Percentiles rank a stretch among this genome's conserved stretches.
phyloP scores from a whole-genome alignment of 2,797 vertebrate genomes.

The Crypturellus tataupa region DNA sequence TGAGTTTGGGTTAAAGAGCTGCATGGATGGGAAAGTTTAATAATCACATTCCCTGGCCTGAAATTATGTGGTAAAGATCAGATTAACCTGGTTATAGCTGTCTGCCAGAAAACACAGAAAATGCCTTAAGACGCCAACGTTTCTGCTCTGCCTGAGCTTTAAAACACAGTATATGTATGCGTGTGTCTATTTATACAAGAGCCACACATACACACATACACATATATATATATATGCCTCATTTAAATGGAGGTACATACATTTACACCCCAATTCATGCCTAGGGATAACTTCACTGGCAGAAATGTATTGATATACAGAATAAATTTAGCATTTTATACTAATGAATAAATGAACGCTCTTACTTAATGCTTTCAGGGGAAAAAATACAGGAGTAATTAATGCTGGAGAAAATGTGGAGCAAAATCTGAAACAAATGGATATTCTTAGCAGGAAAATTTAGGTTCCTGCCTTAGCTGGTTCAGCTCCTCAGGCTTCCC shows the following conservation, averaged over 20 bases:
- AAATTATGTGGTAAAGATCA: slow-evolving; percentile 67
- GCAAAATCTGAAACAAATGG: background rate
- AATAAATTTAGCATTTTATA: background rate
- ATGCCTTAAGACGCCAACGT: slow-evolving; percentile 50
- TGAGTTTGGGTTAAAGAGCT: background rate
- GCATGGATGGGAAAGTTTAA: slow-evolving; percentile 62
- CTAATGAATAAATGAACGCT: background rate
- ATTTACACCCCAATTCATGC: background rate
- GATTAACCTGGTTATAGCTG: slow-evolving; percentile 51
- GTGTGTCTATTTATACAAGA: background rate
- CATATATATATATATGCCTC: background rate
- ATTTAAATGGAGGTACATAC: background rate
- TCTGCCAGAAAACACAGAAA: slow-evolving; percentile 74
- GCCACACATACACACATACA: background rate
- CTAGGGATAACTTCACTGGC: background rate
- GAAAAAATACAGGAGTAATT: accelerated
- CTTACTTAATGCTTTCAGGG: accelerated
- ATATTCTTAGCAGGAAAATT: background rate
- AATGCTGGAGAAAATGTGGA: accelerated
- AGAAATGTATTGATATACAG: background rate
- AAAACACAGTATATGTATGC: background rate
- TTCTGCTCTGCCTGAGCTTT: slow-evolving; percentile 23
- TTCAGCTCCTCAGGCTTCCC: background rate
- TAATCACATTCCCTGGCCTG: slow-evolving; percentile 67
- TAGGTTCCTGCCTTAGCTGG: background rate